Evolutionary conservation across 64 coral and sea anemone genomes (phyloP), one percentile per base, ranked within the genome.

Genomic region (Stichodactyla mertensii): DNA sequence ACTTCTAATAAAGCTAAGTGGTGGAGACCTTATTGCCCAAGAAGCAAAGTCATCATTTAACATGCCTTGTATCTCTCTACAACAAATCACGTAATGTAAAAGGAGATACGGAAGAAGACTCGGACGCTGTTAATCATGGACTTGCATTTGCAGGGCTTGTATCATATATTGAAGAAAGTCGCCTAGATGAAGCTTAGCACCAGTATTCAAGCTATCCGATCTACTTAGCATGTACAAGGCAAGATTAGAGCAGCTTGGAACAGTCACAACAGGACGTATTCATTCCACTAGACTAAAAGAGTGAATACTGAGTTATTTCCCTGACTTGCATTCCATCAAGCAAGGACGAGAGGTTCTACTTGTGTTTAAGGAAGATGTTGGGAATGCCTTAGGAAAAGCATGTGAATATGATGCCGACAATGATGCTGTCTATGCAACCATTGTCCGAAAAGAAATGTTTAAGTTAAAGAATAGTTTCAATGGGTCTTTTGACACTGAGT

Each of bases 211-310:
- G 36, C 3, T 45, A 45, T 45, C 36, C 36, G 36, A 45, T 45
- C 36, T 45, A 45, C 54, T 78, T 22, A 79, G 77, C 15, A 61
- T 86, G 54, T 89, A 89, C 52, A 55, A 28, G 22, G 52, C 55
- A 24, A 85, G 82, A 67, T 79, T 93, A n/a, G 51, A 52, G 77
- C 79, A 93, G 87, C 55, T 93, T 22, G 86, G 91, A 26, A 60
- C 52, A 70, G 45, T 15, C 58, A 28, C 62, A 51, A 12, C 4
- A 79, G 81, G 87, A 12, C 74, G 77, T 55, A 45, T 93, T 55
- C 69, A 93, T 77, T 82, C 87, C 14, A 93, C 83, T n/a, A 83
- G 79, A 89, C 85, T 93, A 19, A 89, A 93, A 54, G 66, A 86
- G 16, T 90, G 84, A 62, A 61, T 93, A 89, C 19, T 87, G 45